These are phyloP conservation scores for Drosophila aldrichi DNA, from an alignment of 2,888 invertebrate species.

Conservation along the genomic window DNA sequence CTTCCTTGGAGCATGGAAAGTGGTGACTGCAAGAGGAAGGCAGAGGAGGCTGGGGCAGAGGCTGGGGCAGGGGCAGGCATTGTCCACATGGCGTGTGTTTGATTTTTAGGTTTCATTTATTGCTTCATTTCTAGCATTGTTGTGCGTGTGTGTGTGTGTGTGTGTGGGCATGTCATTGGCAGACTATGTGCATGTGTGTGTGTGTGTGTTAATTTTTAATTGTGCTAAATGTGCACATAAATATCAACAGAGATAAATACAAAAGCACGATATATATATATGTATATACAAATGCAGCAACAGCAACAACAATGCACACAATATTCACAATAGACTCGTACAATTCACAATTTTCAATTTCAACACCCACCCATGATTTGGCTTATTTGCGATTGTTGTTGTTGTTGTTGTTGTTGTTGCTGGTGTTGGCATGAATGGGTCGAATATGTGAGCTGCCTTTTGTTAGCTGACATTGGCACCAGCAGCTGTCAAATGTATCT, in stretches of 20 bases:
- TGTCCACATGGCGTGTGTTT: conserved; percentile 66
- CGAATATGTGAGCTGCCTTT: conserved; percentile 45
- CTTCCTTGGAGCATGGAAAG: conserved; percentile 61
- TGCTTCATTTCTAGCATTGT: conserved; percentile 49
- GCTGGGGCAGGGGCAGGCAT: conserved; percentile 10
- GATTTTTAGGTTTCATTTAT: conserved; percentile 69
- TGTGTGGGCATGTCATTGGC: conserved; percentile 50
- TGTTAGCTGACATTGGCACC: conserved; percentile 73
- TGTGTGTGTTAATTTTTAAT: conserved; percentile 69
- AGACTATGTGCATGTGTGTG: conserved; percentile 5
- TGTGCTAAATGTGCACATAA: conserved; percentile 80
- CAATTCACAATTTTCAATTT: conserved; percentile 75
- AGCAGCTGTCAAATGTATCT: conserved; percentile 63
- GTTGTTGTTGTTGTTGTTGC: not conserved
- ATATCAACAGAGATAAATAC: conserved; percentile 51
- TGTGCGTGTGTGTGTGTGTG: conserved; percentile 39
- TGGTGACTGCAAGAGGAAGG: not conserved
- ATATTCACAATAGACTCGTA: conserved; percentile 41
- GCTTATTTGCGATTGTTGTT: conserved; percentile 62
- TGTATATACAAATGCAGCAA: conserved; percentile 14
- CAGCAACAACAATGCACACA: conserved; percentile 33
- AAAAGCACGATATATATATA: conserved; percentile 20
- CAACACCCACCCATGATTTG: conserved; percentile 79
- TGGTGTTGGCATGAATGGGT: conserved; percentile 45
- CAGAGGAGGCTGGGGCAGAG: not conserved